A percentile compares a stretch with the other conserved stretches of the same genome.
Evolutionary conservation across 2,113 vertebrate genomes (phyloP).

Genomic region (Eudorcas thomsonii): DNA sequence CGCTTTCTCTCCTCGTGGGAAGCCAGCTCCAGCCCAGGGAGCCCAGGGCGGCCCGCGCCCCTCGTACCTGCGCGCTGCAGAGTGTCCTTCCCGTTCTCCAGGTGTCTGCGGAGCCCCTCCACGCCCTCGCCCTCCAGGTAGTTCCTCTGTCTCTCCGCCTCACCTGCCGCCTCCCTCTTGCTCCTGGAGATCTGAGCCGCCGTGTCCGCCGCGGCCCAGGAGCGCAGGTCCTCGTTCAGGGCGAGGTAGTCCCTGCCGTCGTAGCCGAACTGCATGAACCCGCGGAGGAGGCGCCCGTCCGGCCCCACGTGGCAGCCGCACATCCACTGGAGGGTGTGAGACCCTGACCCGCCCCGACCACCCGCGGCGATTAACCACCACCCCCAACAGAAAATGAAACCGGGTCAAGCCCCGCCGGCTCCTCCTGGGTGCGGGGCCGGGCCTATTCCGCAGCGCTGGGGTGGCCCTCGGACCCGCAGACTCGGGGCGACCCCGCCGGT

Average conservation of each 20-base stretch:
- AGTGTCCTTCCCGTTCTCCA: background rate
- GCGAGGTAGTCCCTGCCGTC: conserved; percentile 70
- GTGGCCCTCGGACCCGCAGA: too few species aligned
- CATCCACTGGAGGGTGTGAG: too few species aligned
- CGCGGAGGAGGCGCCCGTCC: background rate
- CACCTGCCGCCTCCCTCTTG: background rate
- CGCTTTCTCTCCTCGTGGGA: background rate
- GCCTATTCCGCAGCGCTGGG: too few species aligned
- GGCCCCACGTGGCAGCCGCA: conserved; percentile 60
- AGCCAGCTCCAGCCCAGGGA: too few species aligned
- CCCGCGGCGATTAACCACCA: too few species aligned
- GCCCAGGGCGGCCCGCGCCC: background rate
- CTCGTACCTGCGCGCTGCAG: background rate
- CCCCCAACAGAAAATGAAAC: too few species aligned
- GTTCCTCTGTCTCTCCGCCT: accelerated
- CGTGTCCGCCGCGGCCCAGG: background rate
- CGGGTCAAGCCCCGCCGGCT: too few species aligned
- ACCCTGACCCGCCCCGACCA: too few species aligned
- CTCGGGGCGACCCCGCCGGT: too few species aligned
- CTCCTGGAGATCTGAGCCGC: accelerated
- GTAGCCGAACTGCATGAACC: background rate
- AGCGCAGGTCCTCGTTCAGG: conserved; percentile 38
- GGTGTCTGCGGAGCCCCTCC: background rate
- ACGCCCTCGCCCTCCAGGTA: accelerated
- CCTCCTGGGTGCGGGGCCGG: too few species aligned